Conservation (phyloP, 92 coral and sea anemone genomes). For the Epizoanthus ramosus region DNA sequence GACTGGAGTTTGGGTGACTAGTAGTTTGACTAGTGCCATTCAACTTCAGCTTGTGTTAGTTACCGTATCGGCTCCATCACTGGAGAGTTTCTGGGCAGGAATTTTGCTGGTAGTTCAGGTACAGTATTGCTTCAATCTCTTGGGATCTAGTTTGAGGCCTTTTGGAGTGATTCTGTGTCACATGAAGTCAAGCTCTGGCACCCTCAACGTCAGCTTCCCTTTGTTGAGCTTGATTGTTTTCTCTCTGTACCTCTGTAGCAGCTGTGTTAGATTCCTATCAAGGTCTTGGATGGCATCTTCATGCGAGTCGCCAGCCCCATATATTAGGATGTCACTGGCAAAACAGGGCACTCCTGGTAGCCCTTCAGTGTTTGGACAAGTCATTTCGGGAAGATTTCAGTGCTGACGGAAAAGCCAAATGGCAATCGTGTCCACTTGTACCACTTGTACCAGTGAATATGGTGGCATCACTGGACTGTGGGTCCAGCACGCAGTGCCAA, state of each 20-base stretch:
- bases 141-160: slow-evolving; percentile 19
- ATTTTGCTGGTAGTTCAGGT: background rate
- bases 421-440: slow-evolving; percentile 25
- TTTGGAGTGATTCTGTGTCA: slow-evolving; percentile 2
- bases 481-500: slow-evolving; percentile 1
- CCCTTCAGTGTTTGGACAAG: slow-evolving; percentile 40
- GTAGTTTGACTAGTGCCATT: slow-evolving; percentile 51
- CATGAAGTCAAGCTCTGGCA: slow-evolving; percentile 18
- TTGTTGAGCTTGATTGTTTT: slow-evolving; percentile 6
- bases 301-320: slow-evolving; percentile 27
- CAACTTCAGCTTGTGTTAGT: slow-evolving; percentile 2
- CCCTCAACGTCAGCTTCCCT: background rate
- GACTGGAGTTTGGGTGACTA: slow-evolving; percentile 49
- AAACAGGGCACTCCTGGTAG: slow-evolving; percentile 27
- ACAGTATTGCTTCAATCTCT: slow-evolving; percentile 7
- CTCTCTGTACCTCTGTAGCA: slow-evolving; percentile 19
- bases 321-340: slow-evolving; percentile 20
- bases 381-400: slow-evolving; percentile 30
- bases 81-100: slow-evolving; percentile 8
- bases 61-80: slow-evolving; percentile 32
- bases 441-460: too few species aligned
- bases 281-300: slow-evolving; percentile 15
- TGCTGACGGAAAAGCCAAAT: background rate
- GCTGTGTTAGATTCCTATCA: background rate
- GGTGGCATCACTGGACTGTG: background rate